Percentiles rank a stretch among this genome's conserved stretches.
Conservation (phyloP, 2,113 vertebrate genomes). For the Notarius lentiginosus region DNA sequence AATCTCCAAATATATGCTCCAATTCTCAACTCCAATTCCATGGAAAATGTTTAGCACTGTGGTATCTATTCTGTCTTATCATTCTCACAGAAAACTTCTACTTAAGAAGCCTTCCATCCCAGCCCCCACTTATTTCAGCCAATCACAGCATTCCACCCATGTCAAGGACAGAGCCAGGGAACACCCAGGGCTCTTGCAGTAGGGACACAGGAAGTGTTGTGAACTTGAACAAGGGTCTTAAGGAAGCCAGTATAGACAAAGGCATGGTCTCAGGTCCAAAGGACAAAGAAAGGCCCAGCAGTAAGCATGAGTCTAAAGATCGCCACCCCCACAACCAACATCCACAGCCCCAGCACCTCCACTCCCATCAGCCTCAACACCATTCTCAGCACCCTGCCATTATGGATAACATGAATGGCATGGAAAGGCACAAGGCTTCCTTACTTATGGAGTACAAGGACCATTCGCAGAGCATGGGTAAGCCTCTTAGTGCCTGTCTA, state of each 20-base stretch:
- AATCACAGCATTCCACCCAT: constrained; percentile 87
- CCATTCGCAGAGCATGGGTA: constrained; percentile 71
- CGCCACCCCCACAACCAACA: constrained; percentile 80
- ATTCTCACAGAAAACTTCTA: constrained; percentile 90
- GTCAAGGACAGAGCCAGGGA: constrained; percentile 79
- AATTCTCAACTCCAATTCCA: neutral
- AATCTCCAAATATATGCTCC: constrained; percentile 44
- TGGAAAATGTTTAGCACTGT: neutral
- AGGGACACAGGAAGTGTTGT: constrained; percentile 76
- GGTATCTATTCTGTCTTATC: constrained; percentile 43
- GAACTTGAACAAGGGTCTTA: constrained; percentile 79
- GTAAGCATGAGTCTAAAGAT: constrained; percentile 81
- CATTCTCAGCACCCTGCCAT: constrained; percentile 66
- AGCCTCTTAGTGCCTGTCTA: constrained; percentile 86
- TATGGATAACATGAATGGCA: constrained; percentile 76
- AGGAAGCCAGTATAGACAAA: constrained; percentile 77
- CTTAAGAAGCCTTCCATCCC: constrained; percentile 89
- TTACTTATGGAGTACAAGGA: constrained; percentile 84
- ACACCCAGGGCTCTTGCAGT: constrained; percentile 86
- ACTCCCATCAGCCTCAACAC: constrained; percentile 66
- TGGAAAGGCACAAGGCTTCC: constrained; percentile 83
- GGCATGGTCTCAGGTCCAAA: constrained; percentile 77
- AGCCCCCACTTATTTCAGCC: constrained; percentile 86
- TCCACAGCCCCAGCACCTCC: constrained; percentile 76
- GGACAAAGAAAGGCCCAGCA: constrained; percentile 81